phyloP scores from a whole-genome alignment of 2,113 vertebrate species.

The Coregonus clupeaformis region DNA sequence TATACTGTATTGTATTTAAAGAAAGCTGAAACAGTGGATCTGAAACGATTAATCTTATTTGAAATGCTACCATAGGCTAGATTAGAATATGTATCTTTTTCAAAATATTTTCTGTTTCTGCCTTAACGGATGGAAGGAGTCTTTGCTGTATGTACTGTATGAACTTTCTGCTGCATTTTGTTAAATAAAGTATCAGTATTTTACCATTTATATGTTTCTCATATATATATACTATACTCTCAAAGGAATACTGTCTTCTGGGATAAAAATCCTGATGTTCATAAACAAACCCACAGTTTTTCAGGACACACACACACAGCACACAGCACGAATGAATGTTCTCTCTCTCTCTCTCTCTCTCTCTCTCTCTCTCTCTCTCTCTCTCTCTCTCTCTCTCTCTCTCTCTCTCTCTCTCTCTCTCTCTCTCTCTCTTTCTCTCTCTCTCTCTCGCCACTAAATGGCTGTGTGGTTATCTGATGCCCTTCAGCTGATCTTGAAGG shows the following conservation, averaged over 20 bases:
- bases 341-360: too few relatives aligned
- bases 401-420: background rate
- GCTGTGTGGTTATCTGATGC: constrained; percentile 57
- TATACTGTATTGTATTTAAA: too few relatives aligned
- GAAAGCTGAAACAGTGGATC: constrained; percentile 59
- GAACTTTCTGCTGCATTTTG: constrained; percentile 95
- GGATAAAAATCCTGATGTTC: too few relatives aligned
- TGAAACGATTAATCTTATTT: constrained; percentile 58
- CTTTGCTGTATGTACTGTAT: constrained; percentile 88
- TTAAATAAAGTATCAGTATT: constrained; percentile 94
- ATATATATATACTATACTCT: background rate
- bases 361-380: constrained; percentile 10
- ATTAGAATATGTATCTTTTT: too few relatives aligned
- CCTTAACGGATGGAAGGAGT: constrained; percentile 87
- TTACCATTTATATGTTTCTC: constrained; percentile 70
- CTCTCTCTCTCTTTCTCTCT: background rate
- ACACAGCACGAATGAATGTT: too few relatives aligned
- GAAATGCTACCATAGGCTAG: constrained; percentile 32
- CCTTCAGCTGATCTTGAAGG: constrained; percentile 71
- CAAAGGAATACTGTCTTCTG: too few relatives aligned
- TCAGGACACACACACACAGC: too few relatives aligned
- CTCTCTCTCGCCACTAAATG: constrained; percentile 17
- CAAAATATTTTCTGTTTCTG: constrained; percentile 51
- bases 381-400: background rate
- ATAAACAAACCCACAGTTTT: too few relatives aligned